These are phyloP conservation scores for Eumeta japonica DNA, from an alignment of 1,140 invertebrate species.

Conservation along the genomic window DNA sequence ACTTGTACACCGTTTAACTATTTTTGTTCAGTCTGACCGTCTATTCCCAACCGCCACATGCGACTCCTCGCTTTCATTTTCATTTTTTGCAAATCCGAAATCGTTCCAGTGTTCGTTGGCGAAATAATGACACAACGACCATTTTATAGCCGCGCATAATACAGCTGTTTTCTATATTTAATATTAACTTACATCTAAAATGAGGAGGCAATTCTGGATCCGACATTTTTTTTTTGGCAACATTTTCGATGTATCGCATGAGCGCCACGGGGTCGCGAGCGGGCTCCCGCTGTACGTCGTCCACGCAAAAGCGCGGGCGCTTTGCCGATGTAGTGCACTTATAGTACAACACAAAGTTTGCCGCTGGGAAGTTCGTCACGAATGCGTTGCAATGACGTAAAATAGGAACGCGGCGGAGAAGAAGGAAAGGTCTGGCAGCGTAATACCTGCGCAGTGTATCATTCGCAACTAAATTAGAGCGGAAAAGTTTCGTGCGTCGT, in stretches of 20 bases:
- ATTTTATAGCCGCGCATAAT: no score
- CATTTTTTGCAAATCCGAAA: constrained; percentile 17
- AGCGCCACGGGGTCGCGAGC: no score
- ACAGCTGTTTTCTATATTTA: constrained; percentile 16
- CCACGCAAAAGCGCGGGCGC: constrained; percentile 2
- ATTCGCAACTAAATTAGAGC: no score
- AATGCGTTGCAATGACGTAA: no score
- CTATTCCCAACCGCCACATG: constrained; percentile 18
- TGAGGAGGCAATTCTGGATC: constrained; percentile 16
- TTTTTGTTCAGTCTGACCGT: constrained; percentile 10
- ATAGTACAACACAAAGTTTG: no score
- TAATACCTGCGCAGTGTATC: no score
- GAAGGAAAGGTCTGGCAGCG: no score
- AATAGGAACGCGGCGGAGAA: no score
- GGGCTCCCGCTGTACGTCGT: neutral
- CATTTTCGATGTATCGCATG: constrained; percentile 14
- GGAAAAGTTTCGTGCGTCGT: no score
- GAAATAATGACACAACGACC: constrained; percentile 14
- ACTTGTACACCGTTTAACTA: no score
- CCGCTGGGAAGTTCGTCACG: no score
- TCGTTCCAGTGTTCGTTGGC: constrained; percentile 12
- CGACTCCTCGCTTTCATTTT: constrained; percentile 16
- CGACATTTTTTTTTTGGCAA: constrained; percentile 18
- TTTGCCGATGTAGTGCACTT: constrained; percentile 7
- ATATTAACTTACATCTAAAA: constrained; percentile 18